These are phyloP conservation scores for Zosterops pallidus DNA, from an alignment of 2,113 vertebrate species.

Conservation along the genomic window DNA sequence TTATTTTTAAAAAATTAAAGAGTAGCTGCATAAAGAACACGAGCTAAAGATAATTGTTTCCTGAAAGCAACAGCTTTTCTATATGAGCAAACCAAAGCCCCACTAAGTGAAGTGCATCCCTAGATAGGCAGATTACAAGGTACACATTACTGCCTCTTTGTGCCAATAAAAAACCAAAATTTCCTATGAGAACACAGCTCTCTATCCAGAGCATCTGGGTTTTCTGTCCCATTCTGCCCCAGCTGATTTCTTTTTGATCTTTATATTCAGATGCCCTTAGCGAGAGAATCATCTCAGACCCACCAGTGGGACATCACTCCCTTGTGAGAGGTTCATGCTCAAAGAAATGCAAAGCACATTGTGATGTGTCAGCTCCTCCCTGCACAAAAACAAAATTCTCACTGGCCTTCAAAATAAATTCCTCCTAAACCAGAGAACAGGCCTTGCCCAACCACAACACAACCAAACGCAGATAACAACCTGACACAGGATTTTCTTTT, in stretches of 20 bases:
- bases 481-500: background rate
- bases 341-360: background rate
- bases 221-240: background rate
- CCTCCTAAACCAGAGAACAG: background rate
- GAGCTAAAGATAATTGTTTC: background rate
- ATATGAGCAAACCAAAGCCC: background rate
- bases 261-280: background rate
- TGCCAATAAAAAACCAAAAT: background rate
- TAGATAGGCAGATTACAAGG: background rate
- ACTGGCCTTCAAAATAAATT: background rate
- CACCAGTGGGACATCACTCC: background rate
- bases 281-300: fast-evolving
- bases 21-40: background rate
- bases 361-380: background rate
- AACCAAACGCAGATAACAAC: background rate
- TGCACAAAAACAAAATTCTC: background rate
- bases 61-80: background rate
- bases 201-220: background rate
- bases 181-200: background rate
- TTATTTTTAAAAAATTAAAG: background rate
- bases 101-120: background rate
- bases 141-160: background rate
- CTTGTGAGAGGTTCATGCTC: background rate
- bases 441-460: background rate
- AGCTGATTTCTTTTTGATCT: background rate